These are phyloP conservation scores for Xestia ashworthii DNA, from an alignment of 2,888 invertebrate genomes.

Conservation along the genomic window DNA sequence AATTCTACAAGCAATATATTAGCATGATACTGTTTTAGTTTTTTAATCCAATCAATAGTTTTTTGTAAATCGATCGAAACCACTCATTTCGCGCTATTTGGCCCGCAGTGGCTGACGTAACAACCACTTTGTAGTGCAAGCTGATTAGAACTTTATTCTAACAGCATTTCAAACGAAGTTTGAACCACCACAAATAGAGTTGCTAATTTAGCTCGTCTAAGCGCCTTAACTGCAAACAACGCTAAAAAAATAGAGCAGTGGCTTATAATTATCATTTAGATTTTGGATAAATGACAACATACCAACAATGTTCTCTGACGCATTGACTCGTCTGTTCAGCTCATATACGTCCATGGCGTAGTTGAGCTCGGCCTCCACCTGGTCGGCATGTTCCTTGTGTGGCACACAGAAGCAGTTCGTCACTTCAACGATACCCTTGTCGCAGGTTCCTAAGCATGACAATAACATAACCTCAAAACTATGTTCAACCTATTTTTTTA, in stretches of 20 bases:
- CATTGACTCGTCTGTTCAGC: slow-evolving; percentile 97
- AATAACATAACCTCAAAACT: slow-evolving; percentile 78
- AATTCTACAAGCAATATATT: no score
- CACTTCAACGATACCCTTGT: slow-evolving; percentile 98
- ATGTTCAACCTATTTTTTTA: background rate
- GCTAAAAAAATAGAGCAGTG: background rate
- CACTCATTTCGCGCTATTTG: no score
- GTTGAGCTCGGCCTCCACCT: slow-evolving; percentile 99
- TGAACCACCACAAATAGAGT: no score
- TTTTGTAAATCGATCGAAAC: no score
- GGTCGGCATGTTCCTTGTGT: slow-evolving; percentile 99
- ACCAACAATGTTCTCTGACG: slow-evolving; percentile 98
- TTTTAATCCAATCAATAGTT: no score
- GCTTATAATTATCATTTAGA: background rate
- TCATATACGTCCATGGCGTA: slow-evolving; percentile 99
- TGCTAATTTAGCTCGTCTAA: no score
- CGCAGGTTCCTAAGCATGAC: slow-evolving; percentile 93
- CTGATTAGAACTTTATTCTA: no score
- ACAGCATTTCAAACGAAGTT: no score
- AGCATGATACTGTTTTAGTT: no score
- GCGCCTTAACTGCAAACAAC: background rate
- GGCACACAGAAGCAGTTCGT: slow-evolving; percentile 99
- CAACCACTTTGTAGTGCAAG: no score
- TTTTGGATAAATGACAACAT: slow-evolving; percentile 60
- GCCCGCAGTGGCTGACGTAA: no score